Conservation (phyloP, 2,113 vertebrate genomes). For the Spea bombifrons region DNA sequence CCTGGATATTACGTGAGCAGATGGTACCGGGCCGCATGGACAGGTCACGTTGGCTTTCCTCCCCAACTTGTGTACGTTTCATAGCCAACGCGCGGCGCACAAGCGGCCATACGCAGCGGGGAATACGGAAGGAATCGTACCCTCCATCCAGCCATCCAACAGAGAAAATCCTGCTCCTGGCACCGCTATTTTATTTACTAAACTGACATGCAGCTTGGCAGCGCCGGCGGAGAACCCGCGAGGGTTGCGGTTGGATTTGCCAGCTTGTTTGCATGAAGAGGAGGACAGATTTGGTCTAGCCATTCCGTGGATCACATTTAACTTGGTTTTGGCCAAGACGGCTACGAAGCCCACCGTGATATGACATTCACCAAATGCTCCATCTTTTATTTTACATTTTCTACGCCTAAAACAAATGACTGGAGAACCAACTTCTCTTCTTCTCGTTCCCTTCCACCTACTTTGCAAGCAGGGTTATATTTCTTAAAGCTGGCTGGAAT, state of each 20-base stretch:
- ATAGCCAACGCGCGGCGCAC: not conserved
- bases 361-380: too few relatives aligned
- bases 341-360: too few relatives aligned
- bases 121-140: not conserved
- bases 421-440: too few relatives aligned
- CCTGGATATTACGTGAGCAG: not conserved
- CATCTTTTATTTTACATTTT: too few relatives aligned
- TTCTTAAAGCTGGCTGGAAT: too few relatives aligned
- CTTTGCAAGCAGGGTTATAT: too few relatives aligned
- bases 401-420: too few relatives aligned
- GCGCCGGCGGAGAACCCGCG: not conserved
- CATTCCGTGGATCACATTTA: constrained; percentile 4
- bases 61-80: not conserved
- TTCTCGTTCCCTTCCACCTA: too few relatives aligned
- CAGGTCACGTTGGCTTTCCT: constrained; percentile 5
- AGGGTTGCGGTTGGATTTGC: constrained; percentile 1
- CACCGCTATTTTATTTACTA: constrained; percentile 27
- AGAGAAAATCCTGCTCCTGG: constrained; percentile 2
- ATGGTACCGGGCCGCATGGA: constrained; percentile 12
- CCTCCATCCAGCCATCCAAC: constrained; percentile 1
- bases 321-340: not conserved
- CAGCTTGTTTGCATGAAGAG: constrained; percentile 7
- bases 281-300: constrained; percentile 28
- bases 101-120: not conserved
- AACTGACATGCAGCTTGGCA: constrained; percentile 4